Conservation (phyloP, 2,113 vertebrate species). For the Silurus glanis region DNA sequence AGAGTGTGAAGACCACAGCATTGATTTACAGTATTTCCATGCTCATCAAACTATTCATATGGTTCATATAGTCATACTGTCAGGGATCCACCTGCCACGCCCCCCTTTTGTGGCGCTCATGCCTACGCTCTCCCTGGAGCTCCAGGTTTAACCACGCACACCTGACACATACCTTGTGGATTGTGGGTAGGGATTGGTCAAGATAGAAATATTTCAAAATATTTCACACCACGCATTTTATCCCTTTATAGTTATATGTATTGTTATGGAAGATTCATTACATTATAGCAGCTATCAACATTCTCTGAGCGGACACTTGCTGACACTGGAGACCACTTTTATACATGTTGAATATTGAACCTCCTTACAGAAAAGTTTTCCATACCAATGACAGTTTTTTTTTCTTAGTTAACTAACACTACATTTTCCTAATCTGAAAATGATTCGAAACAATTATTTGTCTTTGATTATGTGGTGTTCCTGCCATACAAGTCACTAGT, state of each 20-base stretch:
- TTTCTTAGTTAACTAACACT: neutral
- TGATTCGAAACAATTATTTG: no score
- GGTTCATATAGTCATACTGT: neutral
- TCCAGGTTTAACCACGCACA: no score
- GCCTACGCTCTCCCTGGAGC: no score
- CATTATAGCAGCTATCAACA: no score
- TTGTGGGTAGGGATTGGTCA: neutral
- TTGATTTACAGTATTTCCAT: neutral
- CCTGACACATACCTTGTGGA: no score
- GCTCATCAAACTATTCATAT: neutral
- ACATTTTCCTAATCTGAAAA: neutral
- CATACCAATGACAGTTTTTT: neutral
- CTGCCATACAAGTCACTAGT: neutral
- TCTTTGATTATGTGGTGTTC: no score
- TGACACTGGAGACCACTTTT: neutral
- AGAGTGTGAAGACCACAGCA: neutral
- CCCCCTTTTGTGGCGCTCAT: no score
- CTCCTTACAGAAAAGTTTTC: neutral
- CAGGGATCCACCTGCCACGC: no score
- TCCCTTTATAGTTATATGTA: neutral
- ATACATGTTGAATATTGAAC: neutral
- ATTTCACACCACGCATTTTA: neutral
- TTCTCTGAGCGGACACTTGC: neutral
- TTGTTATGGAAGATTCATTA: no score
- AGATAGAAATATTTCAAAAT: neutral